Evolutionary conservation across 2,113 vertebrate species (phyloP).

Genomic region (Coracopsis vasa): DNA sequence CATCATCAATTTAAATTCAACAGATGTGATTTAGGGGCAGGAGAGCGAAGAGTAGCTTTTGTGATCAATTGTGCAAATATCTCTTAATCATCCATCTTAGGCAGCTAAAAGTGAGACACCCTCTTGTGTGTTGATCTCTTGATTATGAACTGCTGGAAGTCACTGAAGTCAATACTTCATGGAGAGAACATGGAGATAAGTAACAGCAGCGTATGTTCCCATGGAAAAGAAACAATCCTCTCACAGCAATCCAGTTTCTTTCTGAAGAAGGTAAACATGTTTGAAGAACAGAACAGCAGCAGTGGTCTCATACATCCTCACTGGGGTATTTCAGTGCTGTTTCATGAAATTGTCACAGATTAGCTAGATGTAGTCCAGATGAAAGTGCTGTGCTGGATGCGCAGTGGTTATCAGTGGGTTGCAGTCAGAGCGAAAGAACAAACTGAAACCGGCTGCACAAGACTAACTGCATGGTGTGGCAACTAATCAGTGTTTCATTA

Average conservation of each 20-base stretch:
- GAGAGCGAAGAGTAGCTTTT: background rate
- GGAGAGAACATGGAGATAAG: background rate
- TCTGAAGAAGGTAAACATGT: background rate
- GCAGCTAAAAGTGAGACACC: background rate
- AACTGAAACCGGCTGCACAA: background rate
- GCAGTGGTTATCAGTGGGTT: background rate
- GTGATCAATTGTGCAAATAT: background rate
- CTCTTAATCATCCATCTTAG: background rate
- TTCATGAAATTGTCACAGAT: background rate
- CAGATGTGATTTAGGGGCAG: background rate
- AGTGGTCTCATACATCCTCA: background rate
- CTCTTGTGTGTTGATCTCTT: background rate
- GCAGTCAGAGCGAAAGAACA: rapidly evolving
- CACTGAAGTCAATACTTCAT: background rate
- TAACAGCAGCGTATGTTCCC: background rate
- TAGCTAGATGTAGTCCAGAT: background rate
- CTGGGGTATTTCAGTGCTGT: background rate
- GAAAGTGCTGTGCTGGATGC: background rate
- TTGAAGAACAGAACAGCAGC: background rate
- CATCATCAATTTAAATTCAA: too few species aligned
- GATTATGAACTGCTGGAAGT: background rate
- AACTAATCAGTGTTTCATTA: background rate
- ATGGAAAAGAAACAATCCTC: background rate
- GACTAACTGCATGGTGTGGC: background rate
- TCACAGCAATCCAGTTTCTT: background rate